Percentiles rank a stretch among this genome's conserved stretches.
Evolutionary conservation across 2,113 vertebrate genomes (phyloP).

Genomic region (Balaeniceps rex): DNA sequence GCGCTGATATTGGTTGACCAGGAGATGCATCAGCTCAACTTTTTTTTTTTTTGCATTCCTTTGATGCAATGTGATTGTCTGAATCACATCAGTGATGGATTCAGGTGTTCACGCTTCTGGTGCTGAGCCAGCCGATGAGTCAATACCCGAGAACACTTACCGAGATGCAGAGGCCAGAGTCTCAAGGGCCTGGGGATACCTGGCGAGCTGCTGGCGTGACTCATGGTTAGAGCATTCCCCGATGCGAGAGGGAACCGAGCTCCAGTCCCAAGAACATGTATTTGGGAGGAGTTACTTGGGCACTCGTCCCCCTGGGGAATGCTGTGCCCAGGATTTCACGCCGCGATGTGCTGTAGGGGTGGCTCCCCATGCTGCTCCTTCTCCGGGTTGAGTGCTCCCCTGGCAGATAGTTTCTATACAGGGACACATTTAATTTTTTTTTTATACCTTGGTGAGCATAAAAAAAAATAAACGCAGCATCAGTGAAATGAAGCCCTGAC

Average conservation of each 20-base stretch:
- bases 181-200: neutral
- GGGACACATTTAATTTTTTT: neutral
- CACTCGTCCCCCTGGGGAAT: neutral
- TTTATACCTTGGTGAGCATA: neutral
- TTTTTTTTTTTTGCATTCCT: neutral
- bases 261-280: fast-evolving
- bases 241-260: neutral
- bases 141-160: neutral
- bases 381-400: fast-evolving
- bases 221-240: neutral
- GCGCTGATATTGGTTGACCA: fast-evolving
- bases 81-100: neutral
- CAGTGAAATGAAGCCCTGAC: neutral
- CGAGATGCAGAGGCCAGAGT: neutral
- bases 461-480: neutral
- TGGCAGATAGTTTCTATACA: neutral
- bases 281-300: neutral
- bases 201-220: neutral
- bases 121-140: neutral
- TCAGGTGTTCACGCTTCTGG: neutral
- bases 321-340: neutral
- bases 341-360: fast-evolving
- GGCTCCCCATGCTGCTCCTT: neutral
- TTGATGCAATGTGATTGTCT: fast-evolving
- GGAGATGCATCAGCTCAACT: neutral